Base-by-base conservation (phyloP, 2,888 invertebrate genomes). In the Parascotia fuliginaria region DNA sequence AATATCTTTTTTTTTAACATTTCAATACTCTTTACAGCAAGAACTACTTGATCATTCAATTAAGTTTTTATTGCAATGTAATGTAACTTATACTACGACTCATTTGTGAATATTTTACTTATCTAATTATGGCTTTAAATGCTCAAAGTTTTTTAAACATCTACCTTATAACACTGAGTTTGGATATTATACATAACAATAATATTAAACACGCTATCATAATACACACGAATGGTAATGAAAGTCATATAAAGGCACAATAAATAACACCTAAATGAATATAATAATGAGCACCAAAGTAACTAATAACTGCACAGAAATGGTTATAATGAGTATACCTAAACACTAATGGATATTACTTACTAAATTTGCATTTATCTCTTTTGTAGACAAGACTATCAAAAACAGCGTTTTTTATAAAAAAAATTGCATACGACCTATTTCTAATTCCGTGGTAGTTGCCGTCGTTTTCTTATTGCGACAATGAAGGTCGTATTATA, bases 231-330 rank as follows among this genome's bases (percentile, higher is more conserved):
- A 29, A 11, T 29, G 29, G 11, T 29, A 29, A 29, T 29, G 3
- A 3, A 29, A 29, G 29, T 29, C n/a, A 29, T 29, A 9, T 31
- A 31, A 13, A 31, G 13, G 33, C 32, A 22, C 61, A 60, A 54
- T 60, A 60, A 60, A 57, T 54, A 55, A n/a, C 22, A n/a, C n/a
- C n/a, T n/a, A n/a, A n/a, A n/a, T n/a, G n/a, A n/a, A n/a, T 34
- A 43, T 4, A 31, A 9, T 33, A 41, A 48, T 32, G 24, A 40
- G 42, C 40, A 53, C 58, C 47, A 42, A 32, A 28, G 19, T 19
- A 19, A 19, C 2, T n/a, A n/a, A 3, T 19, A 19, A 19, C 19
- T 19, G n/a, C n/a, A n/a, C n/a, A n/a, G n/a, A n/a, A n/a, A n/a
- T n/a, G n/a, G n/a, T n/a, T n/a, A n/a, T n/a, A n/a, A n/a, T n/a